Evolutionary conservation across 2,888 invertebrate genomes (phyloP).

Genomic region (Amiota communis): DNA sequence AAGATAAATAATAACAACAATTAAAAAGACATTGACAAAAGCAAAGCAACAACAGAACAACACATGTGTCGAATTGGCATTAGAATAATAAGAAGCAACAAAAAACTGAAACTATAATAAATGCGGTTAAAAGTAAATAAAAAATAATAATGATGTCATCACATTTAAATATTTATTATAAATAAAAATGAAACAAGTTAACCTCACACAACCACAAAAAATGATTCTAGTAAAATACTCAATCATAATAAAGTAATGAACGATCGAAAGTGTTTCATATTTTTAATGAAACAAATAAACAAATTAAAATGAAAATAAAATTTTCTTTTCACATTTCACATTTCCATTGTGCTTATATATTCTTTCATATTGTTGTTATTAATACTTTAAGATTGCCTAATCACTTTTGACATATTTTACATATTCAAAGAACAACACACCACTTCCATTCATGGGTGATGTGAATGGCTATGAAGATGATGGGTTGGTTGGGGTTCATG

Average conservation of each 20-base stretch:
- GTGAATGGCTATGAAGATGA: background rate
- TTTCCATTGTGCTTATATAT: background rate
- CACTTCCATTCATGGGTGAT: slow-evolving; percentile 5
- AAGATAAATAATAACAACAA: slow-evolving; percentile 46
- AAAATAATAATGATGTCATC: slow-evolving; percentile 58
- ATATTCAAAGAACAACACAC: too few species aligned
- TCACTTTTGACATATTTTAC: background rate
- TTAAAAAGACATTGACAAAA: slow-evolving; percentile 49
- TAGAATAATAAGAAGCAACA: slow-evolving; percentile 47
- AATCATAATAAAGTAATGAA: too few species aligned
- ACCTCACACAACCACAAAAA: slow-evolving; percentile 12
- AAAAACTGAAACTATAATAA: slow-evolving; percentile 65
- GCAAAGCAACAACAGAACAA: slow-evolving; percentile 32
- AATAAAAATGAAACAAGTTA: slow-evolving; percentile 60
- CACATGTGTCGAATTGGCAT: too few species aligned
- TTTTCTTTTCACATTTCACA: too few species aligned
- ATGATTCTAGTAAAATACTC: too few species aligned
- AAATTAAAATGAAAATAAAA: slow-evolving; percentile 1
- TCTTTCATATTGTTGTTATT: background rate
- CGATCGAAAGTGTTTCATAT: too few species aligned
- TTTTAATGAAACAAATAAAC: background rate
- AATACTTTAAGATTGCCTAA: background rate
- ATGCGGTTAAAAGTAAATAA: slow-evolving; percentile 31
- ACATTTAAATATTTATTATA: slow-evolving; percentile 32
- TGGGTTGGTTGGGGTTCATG: background rate